phyloP scores from a whole-genome alignment of 1,140 invertebrate genomes.

The Megalonaias nervosa region DNA sequence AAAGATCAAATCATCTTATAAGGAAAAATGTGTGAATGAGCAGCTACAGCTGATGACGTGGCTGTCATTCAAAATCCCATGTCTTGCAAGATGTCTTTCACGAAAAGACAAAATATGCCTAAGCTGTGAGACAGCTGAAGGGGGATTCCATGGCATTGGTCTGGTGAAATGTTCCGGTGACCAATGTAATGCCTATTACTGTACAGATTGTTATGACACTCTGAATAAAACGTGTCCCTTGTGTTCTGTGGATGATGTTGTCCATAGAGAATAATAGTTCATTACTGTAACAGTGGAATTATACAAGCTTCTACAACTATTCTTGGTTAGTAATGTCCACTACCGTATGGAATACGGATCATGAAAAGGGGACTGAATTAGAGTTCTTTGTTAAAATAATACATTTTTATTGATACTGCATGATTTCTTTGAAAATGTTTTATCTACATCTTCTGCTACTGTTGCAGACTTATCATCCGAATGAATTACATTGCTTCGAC shows the following conservation, averaged over 20 bases:
- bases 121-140: constrained; percentile 20
- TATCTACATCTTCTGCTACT: no score
- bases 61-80: constrained; percentile 21
- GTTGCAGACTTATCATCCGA: no score
- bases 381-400: no score
- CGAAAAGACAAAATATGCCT: constrained; percentile 10
- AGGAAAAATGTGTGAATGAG: constrained; percentile 26
- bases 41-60: constrained; percentile 22
- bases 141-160: constrained; percentile 9
- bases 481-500: no score
- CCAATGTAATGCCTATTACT: constrained; percentile 19
- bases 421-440: no score
- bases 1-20: constrained; percentile 19
- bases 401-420: no score
- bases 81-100: constrained; percentile 16
- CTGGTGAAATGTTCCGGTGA: constrained; percentile 19
- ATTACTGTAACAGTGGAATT: no score
- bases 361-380: no score
- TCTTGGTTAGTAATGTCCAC: no score
- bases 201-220: constrained; percentile 15
- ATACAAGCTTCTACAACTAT: no score
- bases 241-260: constrained; percentile 8
- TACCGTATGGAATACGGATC: no score
- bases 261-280: not conserved
- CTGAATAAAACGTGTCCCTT: constrained; percentile 15